phyloP scores from a whole-genome alignment of 2,797 vertebrate genomes.

The Calcarius lapponicus region DNA sequence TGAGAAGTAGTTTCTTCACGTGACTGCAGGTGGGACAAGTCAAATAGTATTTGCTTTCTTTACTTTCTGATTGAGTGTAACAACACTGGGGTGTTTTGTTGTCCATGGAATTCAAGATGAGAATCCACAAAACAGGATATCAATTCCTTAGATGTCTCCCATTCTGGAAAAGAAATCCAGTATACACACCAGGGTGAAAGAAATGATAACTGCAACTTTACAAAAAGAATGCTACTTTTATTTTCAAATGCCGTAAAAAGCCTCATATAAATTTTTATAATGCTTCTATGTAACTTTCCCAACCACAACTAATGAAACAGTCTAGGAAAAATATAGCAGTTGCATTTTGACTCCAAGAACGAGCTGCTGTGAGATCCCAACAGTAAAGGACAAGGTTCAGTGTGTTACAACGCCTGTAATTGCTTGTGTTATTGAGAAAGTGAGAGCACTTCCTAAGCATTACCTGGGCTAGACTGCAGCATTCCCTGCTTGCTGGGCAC shows the following conservation, averaged over 20 bases:
- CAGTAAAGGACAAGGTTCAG: constrained; percentile 39
- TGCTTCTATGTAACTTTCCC: constrained; percentile 61
- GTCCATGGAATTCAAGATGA: neutral
- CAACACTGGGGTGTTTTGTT: neutral
- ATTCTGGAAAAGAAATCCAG: neutral
- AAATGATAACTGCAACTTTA: neutral
- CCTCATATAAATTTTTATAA: constrained; percentile 71
- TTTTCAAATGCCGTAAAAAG: constrained; percentile 76
- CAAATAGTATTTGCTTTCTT: neutral
- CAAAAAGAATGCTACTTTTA: constrained; percentile 72
- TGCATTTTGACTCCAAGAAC: constrained; percentile 43
- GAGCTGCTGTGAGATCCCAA: constrained; percentile 36
- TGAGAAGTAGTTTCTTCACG: neutral
- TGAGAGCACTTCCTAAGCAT: constrained; percentile 46
- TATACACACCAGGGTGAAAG: fast-evolving
- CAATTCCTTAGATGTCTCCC: neutral
- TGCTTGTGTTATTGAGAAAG: constrained; percentile 8
- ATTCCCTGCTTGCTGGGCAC: constrained; percentile 17
- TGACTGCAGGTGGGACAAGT: neutral
- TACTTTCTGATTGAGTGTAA: neutral
- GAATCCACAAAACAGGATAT: neutral
- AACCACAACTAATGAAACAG: constrained; percentile 58
- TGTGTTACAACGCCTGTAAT: constrained; percentile 10
- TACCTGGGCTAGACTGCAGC: constrained; percentile 6
- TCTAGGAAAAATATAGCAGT: constrained; percentile 65